These are phyloP conservation scores for Sympetrum striolatum DNA, from an alignment of 2,888 invertebrate genomes.

Conservation along the genomic window DNA sequence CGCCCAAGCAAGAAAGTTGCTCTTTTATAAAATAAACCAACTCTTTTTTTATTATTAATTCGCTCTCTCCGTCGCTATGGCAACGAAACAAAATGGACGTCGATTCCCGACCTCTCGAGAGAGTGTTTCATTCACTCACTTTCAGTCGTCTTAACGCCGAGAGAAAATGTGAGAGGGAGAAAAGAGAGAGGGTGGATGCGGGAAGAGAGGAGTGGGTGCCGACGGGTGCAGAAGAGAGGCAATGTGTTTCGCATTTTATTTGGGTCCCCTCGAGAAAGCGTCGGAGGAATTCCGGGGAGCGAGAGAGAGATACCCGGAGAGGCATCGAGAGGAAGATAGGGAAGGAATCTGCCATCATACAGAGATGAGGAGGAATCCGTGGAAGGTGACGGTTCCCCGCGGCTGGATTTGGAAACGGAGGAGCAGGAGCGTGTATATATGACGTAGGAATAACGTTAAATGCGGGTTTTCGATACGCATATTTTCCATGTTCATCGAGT, in stretches of 20 bases:
- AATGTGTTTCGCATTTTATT: not conserved
- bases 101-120: not conserved
- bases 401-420: too few species aligned
- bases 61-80: not conserved
- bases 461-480: too few species aligned
- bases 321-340: too few species aligned
- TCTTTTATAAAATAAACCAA: too few species aligned
- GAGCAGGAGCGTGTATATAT: too few species aligned
- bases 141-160: not conserved
- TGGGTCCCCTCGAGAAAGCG: not conserved
- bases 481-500: too few species aligned
- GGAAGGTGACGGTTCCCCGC: too few species aligned
- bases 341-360: too few species aligned
- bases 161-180: not conserved
- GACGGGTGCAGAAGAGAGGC: not conserved
- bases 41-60: not conserved
- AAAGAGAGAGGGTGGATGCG: not conserved
- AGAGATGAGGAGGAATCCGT: too few species aligned
- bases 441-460: too few species aligned
- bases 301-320: not conserved
- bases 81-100: not conserved
- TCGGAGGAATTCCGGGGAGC: not conserved
- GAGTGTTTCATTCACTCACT: not conserved
- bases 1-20: too few species aligned
- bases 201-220: not conserved